Evolutionary conservation across 2,888 invertebrate species (phyloP), one percentile per base, ranked within the genome.

Genomic region (Cephus sareptanus): DNA sequence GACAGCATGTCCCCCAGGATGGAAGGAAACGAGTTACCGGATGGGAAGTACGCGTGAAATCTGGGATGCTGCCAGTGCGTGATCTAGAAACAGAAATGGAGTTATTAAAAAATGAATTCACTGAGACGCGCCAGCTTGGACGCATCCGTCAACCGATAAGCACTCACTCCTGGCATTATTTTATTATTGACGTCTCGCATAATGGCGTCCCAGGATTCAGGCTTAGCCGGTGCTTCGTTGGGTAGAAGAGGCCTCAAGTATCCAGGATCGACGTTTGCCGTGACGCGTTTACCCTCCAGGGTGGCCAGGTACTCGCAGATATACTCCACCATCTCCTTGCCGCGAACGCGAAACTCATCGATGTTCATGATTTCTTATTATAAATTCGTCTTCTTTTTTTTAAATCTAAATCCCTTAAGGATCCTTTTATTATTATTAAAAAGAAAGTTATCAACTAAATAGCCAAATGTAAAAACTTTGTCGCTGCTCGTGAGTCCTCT

Each of bases 31-130:
- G 97, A 98, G 92, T 99, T 99, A 11, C 99, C 99, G 15, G 99
- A 95, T 11, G 99, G 99, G 91, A 99, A 99, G 92, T 99, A 99
- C 0, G 99, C 99, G 91, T 99, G 99, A 92, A 99, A 99, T 78
- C 97, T 94, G 0, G 99, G 99, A 93, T 99, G 99, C 91, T 99
- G 99, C 99, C 99, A 99, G 92, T 99, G 98, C 0, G 99, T 99
- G 85, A 91, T 90, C 91, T 91, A 85, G 3, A 83, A 87, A 76
- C 68, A 71, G 35, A 70, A 75, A 40, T 73, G 30, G 2, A 56
- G 1, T 56, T 56, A 56, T 56, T 56, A 56, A 56, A 56, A 23
- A 23, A 56, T 23, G 0, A 56, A 23, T 56, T 56, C 56, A 56
- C 56, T 56, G 9, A 23, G 2, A 56, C 15, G 23, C 23, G 2